Base-by-base conservation (phyloP, 2,797 vertebrate species). In the Centropyge bicolor region DNA sequence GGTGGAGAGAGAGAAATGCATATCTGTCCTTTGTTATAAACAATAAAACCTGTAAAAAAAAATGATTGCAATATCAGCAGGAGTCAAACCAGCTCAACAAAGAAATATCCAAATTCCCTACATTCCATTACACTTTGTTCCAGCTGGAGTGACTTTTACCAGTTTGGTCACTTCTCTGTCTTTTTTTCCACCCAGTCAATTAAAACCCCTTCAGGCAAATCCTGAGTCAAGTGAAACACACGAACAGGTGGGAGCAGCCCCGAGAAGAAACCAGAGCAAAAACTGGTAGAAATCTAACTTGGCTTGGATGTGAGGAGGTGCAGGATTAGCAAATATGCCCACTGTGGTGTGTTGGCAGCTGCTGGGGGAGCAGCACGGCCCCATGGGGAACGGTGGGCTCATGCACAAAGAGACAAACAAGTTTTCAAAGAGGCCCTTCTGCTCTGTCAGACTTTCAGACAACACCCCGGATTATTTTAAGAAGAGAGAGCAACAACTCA, bases 391-490 rank as follows among this genome's bases (percentile, higher is more conserved):
- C 54, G 74, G 84, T 88, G 83, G 76, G 55, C 85, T 90, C 59
- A 79, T 87, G 71, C 84, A 66, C 83, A 88, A 90, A 89, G 81
- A 75, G 69, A 76, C 54, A 78, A 84, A 83, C 76, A 82, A 68
- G 54, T 75, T 88, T 61, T 88, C 71, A 84, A 49, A 89, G 38
- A 92, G n/a, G 36, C 35, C 52, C 74, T 91, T 71, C 71, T 84
- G 84, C 79, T 79, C 68, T 66, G 78, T 87, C 76, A 81, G 65
- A 82, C 71, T 69, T 83, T 71, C 70, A 81, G 82, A 93, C 77
- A 90, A 88, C 94, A 92, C 88, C 90, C 92, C 45, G 27, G 75
- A 85, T 86, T 93, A 93, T 94, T 95, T 94, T 89, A 91, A 92
- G 87, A 93, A 91, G 76, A 22, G 64, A 81, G 38, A 67, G 55